Evolutionary conservation across 92 coral and sea anemone genomes (phyloP), one percentile per base, ranked within the genome.

Genomic region (Phenganax subtilis): DNA sequence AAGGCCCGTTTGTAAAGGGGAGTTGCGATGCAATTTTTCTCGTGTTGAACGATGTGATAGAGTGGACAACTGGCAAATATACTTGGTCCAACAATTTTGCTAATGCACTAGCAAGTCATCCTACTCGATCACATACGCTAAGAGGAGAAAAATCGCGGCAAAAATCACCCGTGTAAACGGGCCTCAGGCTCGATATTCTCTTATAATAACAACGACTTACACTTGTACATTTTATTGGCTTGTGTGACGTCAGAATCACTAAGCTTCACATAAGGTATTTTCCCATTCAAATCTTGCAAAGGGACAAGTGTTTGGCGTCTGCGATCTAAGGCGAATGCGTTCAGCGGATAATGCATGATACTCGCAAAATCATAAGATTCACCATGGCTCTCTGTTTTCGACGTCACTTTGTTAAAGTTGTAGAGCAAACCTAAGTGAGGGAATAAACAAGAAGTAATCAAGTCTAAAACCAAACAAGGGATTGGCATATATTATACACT

Each of bases 321-420:
- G 12, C 65, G 81, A 67, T 93, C 87, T 64, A 77, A 85, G 30
- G 97, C 89, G 84, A 93, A 93, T 0, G 97, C 97, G 44, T 80
- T 89, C 75, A 91, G 87, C 12, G 97, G 97, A 53, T 93, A 93
- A 65, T 93, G 97, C 97, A 93, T 93, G 55, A 93, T 93, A 66
- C 96, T 91, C 27, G 80, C 92, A 53, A 91, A 93, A 72, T 93
- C 96, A 79, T 93, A 93, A 0, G 90, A 83, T 14, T 91, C 84
- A 10, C 87, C 89, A 75, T 86, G 86, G 0, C 90, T 86, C 60
- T 93, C 97, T 8, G 93, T 88, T 57, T 91, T 91, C 84, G 89
- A 86, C 16, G 83, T 89, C 57, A 91, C 90, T 85, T 91, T 93
- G 63, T 84, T 87, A 31, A 91, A 93, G 30, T 93, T 92, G 47